phyloP scores from a whole-genome alignment of 2,888 invertebrate species.

The Drosophila mimetica region DNA sequence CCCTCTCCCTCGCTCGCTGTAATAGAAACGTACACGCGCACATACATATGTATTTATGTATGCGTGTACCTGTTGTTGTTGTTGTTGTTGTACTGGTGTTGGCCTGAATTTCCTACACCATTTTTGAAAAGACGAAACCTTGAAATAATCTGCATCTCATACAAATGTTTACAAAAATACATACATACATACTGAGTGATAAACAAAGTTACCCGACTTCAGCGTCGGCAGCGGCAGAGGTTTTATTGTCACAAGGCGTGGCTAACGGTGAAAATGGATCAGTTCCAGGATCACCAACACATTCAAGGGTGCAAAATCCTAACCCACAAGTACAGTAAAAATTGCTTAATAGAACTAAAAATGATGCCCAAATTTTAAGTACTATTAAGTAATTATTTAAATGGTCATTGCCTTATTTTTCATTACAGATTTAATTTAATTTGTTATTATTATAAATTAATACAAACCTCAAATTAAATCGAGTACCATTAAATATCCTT shows the following conservation, averaged over 20 bases:
- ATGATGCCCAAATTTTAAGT: no score
- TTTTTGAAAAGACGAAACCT: constrained; percentile 61
- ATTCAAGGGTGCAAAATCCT: background rate
- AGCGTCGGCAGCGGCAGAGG: background rate
- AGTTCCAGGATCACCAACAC: background rate
- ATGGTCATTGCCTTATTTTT: no score
- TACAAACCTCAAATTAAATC: no score
- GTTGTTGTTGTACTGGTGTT: constrained; percentile 40
- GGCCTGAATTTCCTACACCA: constrained; percentile 65
- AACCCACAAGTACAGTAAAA: background rate
- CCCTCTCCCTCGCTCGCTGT: constrained; percentile 44
- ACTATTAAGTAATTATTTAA: no score
- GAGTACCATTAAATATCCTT: no score
- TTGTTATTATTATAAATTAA: no score
- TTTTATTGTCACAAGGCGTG: constrained; percentile 21
- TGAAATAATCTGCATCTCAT: constrained; percentile 56
- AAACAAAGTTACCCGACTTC: constrained; percentile 9
- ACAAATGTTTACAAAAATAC: background rate
- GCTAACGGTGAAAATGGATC: constrained; percentile 15
- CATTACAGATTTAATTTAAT: no score
- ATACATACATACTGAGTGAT: constrained; percentile 2
- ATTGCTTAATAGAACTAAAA: background rate
- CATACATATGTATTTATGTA: no score
- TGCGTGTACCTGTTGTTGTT: constrained; percentile 19
- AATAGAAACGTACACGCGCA: constrained; percentile 36